Evolutionary conservation across 2,113 vertebrate genomes (phyloP).

Genomic region (Hyperopisus bebe): DNA sequence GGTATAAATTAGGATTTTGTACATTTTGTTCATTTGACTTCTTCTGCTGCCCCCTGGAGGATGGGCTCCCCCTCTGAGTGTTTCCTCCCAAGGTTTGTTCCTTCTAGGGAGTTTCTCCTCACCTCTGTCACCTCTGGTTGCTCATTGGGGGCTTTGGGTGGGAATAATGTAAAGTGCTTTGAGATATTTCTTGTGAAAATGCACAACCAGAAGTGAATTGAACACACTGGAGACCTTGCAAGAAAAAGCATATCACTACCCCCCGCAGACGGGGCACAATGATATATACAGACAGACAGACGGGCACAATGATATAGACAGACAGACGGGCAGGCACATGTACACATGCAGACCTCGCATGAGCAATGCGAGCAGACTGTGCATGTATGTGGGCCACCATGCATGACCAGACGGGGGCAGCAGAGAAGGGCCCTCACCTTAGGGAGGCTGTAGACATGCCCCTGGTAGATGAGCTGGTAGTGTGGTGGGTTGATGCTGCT

Average conservation of each 20-base stretch:
- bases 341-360: background rate
- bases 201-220: background rate
- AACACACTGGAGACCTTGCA: background rate
- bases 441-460: slow-evolving; percentile 82
- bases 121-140: background rate
- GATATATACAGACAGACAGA: no score
- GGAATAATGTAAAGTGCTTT: background rate
- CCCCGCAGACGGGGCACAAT: no score
- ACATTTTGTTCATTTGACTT: no score
- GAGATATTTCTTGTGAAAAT: background rate
- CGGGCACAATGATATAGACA: no score
- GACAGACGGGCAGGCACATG: background rate
- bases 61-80: no score
- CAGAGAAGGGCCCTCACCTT: slow-evolving; percentile 63
- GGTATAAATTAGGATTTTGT: no score
- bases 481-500: slow-evolving; percentile 85
- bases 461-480: slow-evolving; percentile 88
- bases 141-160: background rate
- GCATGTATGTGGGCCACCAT: background rate
- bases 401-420: background rate
- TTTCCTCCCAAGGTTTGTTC: no score
- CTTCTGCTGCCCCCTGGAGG: no score
- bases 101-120: background rate
- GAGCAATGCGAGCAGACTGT: background rate
- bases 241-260: no score